A percentile compares a stretch with the other conserved stretches of the same genome.
These are phyloP conservation scores for Rhodeus uyekii DNA, from an alignment of 2,797 vertebrate species.

Conservation along the genomic window DNA sequence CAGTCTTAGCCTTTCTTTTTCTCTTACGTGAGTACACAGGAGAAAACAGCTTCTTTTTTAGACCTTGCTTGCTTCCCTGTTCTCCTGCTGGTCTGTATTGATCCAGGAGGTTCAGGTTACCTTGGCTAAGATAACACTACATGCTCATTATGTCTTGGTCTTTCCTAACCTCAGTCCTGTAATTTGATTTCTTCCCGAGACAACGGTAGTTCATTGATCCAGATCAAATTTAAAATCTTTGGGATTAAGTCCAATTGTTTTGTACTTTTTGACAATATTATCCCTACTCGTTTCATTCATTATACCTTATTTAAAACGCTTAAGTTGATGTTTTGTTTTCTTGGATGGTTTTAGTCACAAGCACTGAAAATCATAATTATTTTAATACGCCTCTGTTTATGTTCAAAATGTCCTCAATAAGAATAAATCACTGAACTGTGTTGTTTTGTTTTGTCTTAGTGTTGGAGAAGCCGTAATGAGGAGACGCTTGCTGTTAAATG, in stretches of 20 bases:
- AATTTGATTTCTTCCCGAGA: not conserved
- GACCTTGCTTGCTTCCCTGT: not conserved
- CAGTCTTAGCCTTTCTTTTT: conserved; percentile 7
- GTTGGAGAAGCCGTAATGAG: conserved; percentile 12
- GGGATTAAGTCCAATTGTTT: not conserved
- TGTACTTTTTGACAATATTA: not conserved
- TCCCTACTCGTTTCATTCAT: too few species aligned
- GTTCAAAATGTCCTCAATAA: not conserved
- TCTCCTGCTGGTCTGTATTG: conserved; percentile 21
- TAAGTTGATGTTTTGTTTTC: not conserved
- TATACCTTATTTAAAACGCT: too few species aligned
- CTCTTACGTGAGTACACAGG: conserved; percentile 3
- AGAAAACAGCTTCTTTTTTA: not conserved
- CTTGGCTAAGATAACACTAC: conserved; percentile 3
- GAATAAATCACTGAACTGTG: not conserved
- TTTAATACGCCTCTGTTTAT: not conserved
- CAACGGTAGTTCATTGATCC: not conserved
- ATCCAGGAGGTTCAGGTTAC: conserved; percentile 21
- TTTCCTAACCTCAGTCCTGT: not conserved
- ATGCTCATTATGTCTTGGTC: not conserved
- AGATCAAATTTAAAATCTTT: conserved; percentile 1
- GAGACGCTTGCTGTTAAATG: not conserved
- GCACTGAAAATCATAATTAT: not conserved
- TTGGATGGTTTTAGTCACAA: not conserved
- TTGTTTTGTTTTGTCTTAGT: conserved; percentile 10